Percentiles rank a stretch among this genome's conserved stretches.
These are phyloP conservation scores for Myotis daubentonii DNA, from an alignment of 2,797 vertebrate genomes.

Conservation along the genomic window DNA sequence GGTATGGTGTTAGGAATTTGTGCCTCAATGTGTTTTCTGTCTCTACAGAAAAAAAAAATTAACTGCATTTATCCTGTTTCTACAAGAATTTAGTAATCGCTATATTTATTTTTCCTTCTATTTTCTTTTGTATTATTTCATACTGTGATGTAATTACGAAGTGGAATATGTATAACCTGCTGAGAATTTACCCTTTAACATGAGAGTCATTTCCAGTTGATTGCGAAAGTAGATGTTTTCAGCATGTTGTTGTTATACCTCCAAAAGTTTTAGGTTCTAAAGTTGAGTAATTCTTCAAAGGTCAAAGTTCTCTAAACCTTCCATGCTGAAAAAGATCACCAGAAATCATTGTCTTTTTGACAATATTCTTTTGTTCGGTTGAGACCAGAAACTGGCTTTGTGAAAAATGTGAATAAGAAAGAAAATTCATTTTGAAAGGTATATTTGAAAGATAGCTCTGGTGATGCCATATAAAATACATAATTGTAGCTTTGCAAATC, in stretches of 20 bases:
- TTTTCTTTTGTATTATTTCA: conserved; percentile 85
- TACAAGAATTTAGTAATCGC: conserved; percentile 72
- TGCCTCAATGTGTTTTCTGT: conserved; percentile 83
- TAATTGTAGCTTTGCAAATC: conserved; percentile 6
- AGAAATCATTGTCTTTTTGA: neutral
- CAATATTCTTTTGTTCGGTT: neutral
- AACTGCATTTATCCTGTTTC: conserved; percentile 84
- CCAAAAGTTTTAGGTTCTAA: conserved; percentile 43
- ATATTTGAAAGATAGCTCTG: conserved; percentile 25
- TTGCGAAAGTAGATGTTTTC: conserved; percentile 47
- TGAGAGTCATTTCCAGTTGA: conserved; percentile 46
- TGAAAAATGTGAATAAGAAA: conserved; percentile 44
- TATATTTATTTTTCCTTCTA: conserved; percentile 80
- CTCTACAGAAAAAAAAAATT: conserved; percentile 82
- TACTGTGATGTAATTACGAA: conserved; percentile 82
- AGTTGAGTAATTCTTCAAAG: conserved; percentile 41
- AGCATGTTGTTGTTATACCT: conserved; percentile 21
- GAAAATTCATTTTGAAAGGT: neutral
- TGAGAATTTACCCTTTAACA: conserved; percentile 57
- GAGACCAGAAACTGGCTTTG: neutral
- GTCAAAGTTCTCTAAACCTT: conserved; percentile 26
- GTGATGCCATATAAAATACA: neutral
- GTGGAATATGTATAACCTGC: conserved; percentile 68
- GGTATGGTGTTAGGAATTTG: conserved; percentile 80
- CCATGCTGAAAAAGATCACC: neutral